Conservation (phyloP, 2,113 vertebrate species). For the cattle (Bos taurus) region ARS-UCD2.0 NC_082638.1:8010001-8010500, state of each 20-base stretch:
- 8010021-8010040: background rate
- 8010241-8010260: background rate
- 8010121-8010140: background rate
- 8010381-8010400: background rate
- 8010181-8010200: background rate
- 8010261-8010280: background rate
- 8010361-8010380: background rate
- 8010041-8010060: background rate
- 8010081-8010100: background rate
- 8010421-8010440: background rate
- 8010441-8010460: background rate
- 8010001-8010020: too few species aligned
- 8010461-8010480: background rate
- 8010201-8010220: background rate
- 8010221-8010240: background rate
- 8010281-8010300: background rate
- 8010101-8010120: background rate
- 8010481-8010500: background rate
- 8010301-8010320: background rate
- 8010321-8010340: background rate
- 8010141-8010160: background rate
- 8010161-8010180: background rate
- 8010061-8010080: background rate
- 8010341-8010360: background rate
- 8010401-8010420: background rate